phyloP scores from a whole-genome alignment of 2,113 vertebrate species.

The Hippocampus barbouri region DNA sequence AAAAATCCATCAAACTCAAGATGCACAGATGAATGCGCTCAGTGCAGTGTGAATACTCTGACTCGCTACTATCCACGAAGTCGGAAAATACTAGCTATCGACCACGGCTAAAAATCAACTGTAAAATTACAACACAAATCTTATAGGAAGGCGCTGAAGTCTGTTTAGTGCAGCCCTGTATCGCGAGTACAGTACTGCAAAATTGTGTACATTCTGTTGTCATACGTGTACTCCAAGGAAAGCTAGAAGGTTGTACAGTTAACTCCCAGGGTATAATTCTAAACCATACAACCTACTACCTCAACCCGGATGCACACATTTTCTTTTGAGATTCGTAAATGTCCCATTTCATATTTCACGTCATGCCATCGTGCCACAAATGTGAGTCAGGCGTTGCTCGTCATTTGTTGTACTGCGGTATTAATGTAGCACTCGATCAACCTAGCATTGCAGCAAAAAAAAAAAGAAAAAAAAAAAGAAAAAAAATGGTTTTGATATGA shows the following conservation, averaged over 20 bases:
- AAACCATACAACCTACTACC: slow-evolving; percentile 99
- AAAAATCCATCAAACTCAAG: too few relatives aligned
- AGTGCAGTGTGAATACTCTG: slow-evolving; percentile 6
- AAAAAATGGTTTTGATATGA: slow-evolving; percentile 26
- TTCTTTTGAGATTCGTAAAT: slow-evolving; percentile 48
- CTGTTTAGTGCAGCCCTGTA: neutral
- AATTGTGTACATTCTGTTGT: slow-evolving; percentile 71
- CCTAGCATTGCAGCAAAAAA: neutral
- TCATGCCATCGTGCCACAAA: neutral
- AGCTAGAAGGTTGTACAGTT: slow-evolving; percentile 99
- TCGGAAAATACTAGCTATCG: slow-evolving; percentile 19
- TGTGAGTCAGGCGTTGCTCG: neutral
- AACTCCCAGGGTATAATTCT: slow-evolving; percentile 99
- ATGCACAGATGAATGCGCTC: slow-evolving; percentile 8
- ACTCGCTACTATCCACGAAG: slow-evolving; percentile 22
- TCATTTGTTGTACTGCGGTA: neutral
- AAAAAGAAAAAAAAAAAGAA: neutral
- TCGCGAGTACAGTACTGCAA: neutral
- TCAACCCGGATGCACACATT: slow-evolving; percentile 99
- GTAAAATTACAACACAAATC: slow-evolving; percentile 14
- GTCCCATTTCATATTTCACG: neutral
- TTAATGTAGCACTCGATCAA: neutral
- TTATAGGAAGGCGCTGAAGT: neutral
- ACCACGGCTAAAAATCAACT: slow-evolving; percentile 38
- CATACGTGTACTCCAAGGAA: slow-evolving; percentile 99